Conservation (phyloP, 1,140 invertebrate species). For the Brachionus koreanus region DNA sequence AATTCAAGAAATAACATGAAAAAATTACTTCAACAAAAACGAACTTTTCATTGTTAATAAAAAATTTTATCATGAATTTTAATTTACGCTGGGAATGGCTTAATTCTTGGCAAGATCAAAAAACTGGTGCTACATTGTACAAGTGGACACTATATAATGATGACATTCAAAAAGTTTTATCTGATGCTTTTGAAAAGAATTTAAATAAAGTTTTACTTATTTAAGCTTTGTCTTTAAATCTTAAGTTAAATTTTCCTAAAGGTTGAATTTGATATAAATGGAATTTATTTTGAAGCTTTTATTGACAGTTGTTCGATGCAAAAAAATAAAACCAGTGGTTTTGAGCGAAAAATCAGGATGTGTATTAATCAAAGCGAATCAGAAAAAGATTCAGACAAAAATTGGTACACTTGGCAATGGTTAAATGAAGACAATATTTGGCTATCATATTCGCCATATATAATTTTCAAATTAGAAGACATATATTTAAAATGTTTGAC, state of each 20-base stretch:
- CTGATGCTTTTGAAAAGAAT: neutral
- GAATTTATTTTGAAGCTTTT: neutral
- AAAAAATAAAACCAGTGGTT: neutral
- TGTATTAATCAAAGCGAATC: neutral
- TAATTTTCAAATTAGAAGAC: neutral
- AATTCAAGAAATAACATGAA: slow-evolving; percentile 23
- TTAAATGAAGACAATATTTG: slow-evolving; percentile 20
- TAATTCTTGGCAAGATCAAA: neutral
- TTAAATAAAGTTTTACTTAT: neutral
- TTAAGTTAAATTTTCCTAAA: neutral
- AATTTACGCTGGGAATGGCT: slow-evolving; percentile 11
- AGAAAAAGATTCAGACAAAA: slow-evolving; percentile 24
- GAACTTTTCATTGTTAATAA: neutral
- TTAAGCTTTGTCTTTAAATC: neutral
- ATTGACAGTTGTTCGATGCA: neutral
- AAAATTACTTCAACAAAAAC: neutral
- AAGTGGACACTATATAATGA: neutral
- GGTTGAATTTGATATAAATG: slow-evolving; percentile 15
- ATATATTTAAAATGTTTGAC: neutral
- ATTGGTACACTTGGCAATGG: slow-evolving; percentile 39
- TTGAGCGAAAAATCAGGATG: slow-evolving; percentile 8
- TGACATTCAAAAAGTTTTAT: neutral
- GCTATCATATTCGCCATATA: slow-evolving; percentile 2
- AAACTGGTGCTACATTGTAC: neutral
- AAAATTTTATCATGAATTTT: neutral